These are phyloP conservation scores for Calycopis cecrops DNA, from an alignment of 1,140 invertebrate genomes.

Conservation along the genomic window DNA sequence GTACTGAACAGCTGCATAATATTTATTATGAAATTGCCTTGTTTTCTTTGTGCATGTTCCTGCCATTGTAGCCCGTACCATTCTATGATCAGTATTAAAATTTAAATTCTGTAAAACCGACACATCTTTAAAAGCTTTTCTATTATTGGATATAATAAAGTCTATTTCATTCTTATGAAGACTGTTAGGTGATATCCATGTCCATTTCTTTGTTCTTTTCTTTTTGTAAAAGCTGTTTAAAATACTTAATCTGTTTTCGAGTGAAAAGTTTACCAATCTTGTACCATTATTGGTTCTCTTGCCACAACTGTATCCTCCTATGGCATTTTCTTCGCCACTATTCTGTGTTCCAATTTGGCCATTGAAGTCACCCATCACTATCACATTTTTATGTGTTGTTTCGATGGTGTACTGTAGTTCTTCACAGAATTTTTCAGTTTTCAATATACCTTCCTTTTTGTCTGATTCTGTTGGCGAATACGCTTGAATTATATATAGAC, in stretches of 20 bases:
- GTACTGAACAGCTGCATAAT: conserved; percentile 8
- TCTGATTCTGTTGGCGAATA: no score
- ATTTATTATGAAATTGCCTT: conserved; percentile 21
- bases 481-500: no score
- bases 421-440: no score
- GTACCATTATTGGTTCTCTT: conserved; percentile 27
- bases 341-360: conserved; percentile 23
- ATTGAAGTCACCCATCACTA: conserved; percentile 30
- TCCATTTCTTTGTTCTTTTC: conserved; percentile 27
- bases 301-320: conserved; percentile 27
- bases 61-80: conserved; percentile 27
- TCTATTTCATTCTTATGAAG: conserved; percentile 33
- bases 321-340: conserved; percentile 26
- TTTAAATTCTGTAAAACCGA: conserved; percentile 29
- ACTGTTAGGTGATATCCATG: conserved; percentile 29
- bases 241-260: conserved; percentile 26
- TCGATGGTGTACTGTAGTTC: no score
- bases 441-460: no score
- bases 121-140: conserved; percentile 21
- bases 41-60: conserved; percentile 18
- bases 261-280: conserved; percentile 27
- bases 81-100: conserved; percentile 34
- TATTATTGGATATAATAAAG: conserved; percentile 26
- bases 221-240: conserved; percentile 33
- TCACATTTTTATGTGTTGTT: no score